phyloP scores from a whole-genome alignment of 2,113 vertebrate species.

The Esox niger region DNA sequence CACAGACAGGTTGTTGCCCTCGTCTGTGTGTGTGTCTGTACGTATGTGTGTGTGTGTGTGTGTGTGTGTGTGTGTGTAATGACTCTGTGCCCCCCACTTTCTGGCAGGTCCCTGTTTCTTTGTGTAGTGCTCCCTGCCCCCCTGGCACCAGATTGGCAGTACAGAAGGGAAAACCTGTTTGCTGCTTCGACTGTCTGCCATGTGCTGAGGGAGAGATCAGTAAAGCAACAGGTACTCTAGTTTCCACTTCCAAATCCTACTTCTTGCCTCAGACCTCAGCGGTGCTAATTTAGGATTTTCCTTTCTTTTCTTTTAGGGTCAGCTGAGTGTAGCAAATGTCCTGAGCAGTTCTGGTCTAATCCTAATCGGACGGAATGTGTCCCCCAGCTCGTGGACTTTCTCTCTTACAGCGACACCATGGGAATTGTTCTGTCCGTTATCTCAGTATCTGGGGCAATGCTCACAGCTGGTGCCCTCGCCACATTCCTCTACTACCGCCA shows the following conservation, averaged over 20 bases:
- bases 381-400: conserved; percentile 54
- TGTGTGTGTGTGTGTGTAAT: neutral
- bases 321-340: conserved; percentile 49
- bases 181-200: conserved; percentile 58
- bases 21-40: neutral
- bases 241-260: neutral
- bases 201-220: conserved; percentile 60
- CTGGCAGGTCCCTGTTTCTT: conserved; percentile 46
- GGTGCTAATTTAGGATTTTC: neutral
- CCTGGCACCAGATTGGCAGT: conserved; percentile 48
- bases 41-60: conserved; percentile 1
- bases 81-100: neutral
- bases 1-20: neutral
- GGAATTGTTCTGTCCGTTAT: conserved; percentile 46
- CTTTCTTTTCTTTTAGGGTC: conserved; percentile 37
- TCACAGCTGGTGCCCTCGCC: conserved; percentile 39
- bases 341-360: conserved; percentile 56
- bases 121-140: conserved; percentile 49
- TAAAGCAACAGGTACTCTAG: conserved; percentile 41
- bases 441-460: conserved; percentile 38
- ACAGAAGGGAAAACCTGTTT: conserved; percentile 55
- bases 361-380: conserved; percentile 38
- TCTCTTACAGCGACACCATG: conserved; percentile 49
- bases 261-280: neutral
- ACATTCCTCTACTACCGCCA: conserved; percentile 43